Base-by-base conservation (phyloP, 1,140 invertebrate genomes). In the Octopus bimaculoides region DNA sequence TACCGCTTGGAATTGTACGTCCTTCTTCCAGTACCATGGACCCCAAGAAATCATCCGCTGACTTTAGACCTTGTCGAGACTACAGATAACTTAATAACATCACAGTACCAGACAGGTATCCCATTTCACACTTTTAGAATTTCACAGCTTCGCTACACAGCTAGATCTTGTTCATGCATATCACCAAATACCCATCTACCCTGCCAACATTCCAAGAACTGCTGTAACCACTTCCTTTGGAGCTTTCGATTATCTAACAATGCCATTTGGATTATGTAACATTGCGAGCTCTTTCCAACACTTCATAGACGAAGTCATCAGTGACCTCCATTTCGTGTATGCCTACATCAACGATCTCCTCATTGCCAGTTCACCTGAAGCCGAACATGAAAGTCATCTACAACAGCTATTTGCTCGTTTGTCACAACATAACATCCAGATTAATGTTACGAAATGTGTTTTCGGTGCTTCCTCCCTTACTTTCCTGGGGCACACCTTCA, bases 201-300 rank as follows among this genome's bases (percentile, higher is more conserved):
- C n/a, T n/a, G n/a, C n/a, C n/a, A n/a, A n/a, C n/a, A n/a, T n/a
- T n/a, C n/a, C n/a, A n/a, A n/a, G n/a, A n/a, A n/a, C n/a, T n/a
- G n/a, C n/a, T 26, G 14, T 75, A 9, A n/a, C 74, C 9, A 66
- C 74, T 9, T n/a, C 61, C 9, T 66, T 66, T n/a, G 61, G 61
- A 10, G 9, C n/a, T 9, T 66, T 66, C 61, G 9, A 84, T 77
- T 79, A 69, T 56, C 75, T 80, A 6, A 56, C 73, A 54, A 84
- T 84, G 81, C 76, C 77, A 6, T 85, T 82, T 79, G 83, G 83
- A 4, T 41, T 83, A 4, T 77, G 75, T 6, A 81, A 83, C 55
- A 78, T 77, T 7, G 83, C 81, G 12, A 81, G 83, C 52, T 41
- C 81, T 20, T 83, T 82, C 73, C 78, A 82, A 74, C 55, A 78